Conservation (phyloP, 2,113 vertebrate genomes). For the Motacilla alba region DNA sequence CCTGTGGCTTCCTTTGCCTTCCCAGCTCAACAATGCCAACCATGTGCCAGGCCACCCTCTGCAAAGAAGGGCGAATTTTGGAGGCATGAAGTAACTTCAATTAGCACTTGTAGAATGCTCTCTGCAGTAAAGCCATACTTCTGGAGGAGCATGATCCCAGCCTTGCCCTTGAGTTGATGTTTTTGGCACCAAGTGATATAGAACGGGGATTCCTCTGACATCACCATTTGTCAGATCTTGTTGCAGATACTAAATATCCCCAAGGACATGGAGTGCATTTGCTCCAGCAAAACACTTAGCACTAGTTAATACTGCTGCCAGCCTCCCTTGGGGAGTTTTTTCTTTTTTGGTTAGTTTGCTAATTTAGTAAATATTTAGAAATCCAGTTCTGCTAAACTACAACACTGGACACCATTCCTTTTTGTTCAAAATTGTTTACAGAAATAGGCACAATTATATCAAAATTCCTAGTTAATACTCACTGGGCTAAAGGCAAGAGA, state of each 20-base stretch:
- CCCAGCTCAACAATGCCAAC: rapidly evolving
- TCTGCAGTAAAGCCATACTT: not conserved
- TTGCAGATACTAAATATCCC: not conserved
- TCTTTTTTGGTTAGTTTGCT: not conserved
- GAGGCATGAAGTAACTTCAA: not conserved
- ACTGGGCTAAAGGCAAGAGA: not conserved
- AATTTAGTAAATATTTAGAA: conserved; percentile 55
- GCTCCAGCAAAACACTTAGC: conserved; percentile 2
- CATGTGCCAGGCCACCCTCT: not conserved
- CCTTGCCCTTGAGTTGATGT: not conserved
- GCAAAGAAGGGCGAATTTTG: not conserved
- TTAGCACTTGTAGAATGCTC: not conserved
- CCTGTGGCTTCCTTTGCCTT: not conserved
- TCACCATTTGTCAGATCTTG: conserved; percentile 1
- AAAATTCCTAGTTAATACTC: not conserved
- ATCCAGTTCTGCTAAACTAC: not conserved
- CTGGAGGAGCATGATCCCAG: not conserved
- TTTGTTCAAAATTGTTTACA: conserved; percentile 31
- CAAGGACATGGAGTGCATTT: not conserved
- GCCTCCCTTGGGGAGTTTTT: not conserved
- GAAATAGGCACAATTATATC: not conserved
- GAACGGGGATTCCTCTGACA: not conserved
- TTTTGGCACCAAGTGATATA: not conserved
- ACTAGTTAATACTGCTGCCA: not conserved
- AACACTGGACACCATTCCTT: not conserved